Base-by-base conservation (phyloP, 23 tunicate genomes). In the Halocynthia aurantium region DNA sequence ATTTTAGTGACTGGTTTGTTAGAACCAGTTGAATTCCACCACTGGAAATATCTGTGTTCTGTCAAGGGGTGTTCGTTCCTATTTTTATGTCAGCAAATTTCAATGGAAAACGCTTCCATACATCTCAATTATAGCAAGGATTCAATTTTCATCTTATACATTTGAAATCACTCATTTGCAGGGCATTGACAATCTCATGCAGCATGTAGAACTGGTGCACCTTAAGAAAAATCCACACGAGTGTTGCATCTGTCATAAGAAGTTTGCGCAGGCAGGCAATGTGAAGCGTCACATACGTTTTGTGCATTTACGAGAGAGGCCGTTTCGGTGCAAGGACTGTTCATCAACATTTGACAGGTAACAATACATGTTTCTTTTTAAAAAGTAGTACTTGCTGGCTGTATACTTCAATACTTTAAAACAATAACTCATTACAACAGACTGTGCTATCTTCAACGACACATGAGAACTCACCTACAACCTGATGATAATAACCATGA, bases 191-290 rank as follows among this genome's bases (percentile, higher is more conserved):
- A 75, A 77, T 18, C 70, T 86, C 40, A 92, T 92, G 98, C 77
- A 58, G 6, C 98, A 92, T 57, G 61, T 92, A 12, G 98, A 92
- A 82, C 56, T 57, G 7, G 78, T 84, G 22, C 98, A 92, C 69
- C 52, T 92, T 66, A 78, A 69, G 31, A 55, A 22, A n/a, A 86
- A 92, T 67, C 92, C 98, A 6, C 80, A 92, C 20, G 85, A 82
- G 58, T 92, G 98, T 55, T 86, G 93, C 71, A 86, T 92, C 13
- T 92, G 98, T 66, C 74, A 80, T 40, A 92, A 92, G 84, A 68
- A 80, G 49, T 92, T 92, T 82, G 91, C 98, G 5, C 98, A 92
- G 52, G 93, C 98, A 50, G 98, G 98, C 75, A 92, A 92, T 69
- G 98, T 86, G 21, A 92, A 92, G 70, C 72, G 98, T 6, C 98